Conservation (phyloP, 2,888 invertebrate species). For the Omphaloscelis lunosa region DNA sequence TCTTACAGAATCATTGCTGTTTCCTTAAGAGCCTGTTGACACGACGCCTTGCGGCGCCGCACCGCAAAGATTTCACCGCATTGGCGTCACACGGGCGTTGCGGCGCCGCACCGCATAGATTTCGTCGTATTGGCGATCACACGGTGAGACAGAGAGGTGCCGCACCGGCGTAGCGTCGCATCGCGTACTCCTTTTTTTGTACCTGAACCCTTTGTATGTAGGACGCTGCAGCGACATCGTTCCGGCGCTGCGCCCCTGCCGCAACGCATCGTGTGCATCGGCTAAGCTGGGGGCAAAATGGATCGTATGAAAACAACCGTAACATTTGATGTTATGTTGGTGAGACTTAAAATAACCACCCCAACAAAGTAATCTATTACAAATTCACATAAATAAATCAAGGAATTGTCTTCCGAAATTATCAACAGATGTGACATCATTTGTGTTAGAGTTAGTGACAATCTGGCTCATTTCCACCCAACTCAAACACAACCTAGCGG, state of each 20-base stretch:
- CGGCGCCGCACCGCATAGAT: not conserved
- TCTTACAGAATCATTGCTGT: not conserved
- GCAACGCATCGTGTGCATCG: no score
- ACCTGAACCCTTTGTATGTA: not conserved
- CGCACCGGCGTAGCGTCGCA: no score
- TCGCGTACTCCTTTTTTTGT: no score
- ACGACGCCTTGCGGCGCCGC: not conserved
- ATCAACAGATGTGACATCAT: constrained; percentile 56
- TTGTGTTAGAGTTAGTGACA: constrained; percentile 61
- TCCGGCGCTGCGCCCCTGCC: not conserved
- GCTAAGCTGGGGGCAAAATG: not conserved
- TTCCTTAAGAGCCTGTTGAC: not conserved
- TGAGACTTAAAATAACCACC: not conserved
- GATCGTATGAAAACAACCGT: not conserved
- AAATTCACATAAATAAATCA: constrained; percentile 47
- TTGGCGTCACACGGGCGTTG: not conserved
- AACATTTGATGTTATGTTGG: not conserved
- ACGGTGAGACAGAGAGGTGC: no score
- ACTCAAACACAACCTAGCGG: constrained; percentile 56
- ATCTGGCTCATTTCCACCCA: constrained; percentile 71
- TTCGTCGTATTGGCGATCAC: not conserved
- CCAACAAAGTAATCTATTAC: constrained; percentile 31
- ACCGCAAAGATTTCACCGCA: not conserved
- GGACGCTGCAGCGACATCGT: not conserved
- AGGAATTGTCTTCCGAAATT: constrained; percentile 42